Conservation (phyloP, 1,140 invertebrate species). For the Vanessa atalanta region DNA sequence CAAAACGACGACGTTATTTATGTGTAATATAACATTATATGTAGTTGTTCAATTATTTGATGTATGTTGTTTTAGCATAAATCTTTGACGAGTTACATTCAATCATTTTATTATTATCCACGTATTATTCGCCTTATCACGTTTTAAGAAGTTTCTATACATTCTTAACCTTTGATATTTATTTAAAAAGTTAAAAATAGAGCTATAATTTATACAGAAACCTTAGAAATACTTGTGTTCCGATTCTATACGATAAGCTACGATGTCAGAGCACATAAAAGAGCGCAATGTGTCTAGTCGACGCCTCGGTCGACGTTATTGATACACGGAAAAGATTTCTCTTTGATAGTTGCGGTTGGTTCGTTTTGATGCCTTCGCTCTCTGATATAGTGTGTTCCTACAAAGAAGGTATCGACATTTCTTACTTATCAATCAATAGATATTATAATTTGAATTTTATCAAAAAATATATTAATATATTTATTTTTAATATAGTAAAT, state of each 20-base stretch:
- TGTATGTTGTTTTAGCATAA: too few species aligned
- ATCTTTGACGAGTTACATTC: too few species aligned
- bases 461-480: too few species aligned
- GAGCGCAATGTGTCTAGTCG: slow-evolving; percentile 62
- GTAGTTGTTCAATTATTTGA: too few species aligned
- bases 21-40: too few species aligned
- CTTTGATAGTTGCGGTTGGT: slow-evolving; percentile 80
- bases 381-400: slow-evolving; percentile 15
- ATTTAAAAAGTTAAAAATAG: background rate
- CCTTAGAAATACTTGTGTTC: slow-evolving; percentile 21
- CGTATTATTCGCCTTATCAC: too few species aligned
- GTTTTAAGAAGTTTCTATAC: too few species aligned
- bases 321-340: slow-evolving; percentile 82
- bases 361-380: slow-evolving; percentile 70
- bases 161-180: background rate
- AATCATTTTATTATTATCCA: too few species aligned
- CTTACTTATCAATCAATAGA: background rate
- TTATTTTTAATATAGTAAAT: too few species aligned
- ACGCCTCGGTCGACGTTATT: slow-evolving; percentile 74
- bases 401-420: slow-evolving; percentile 7
- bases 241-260: slow-evolving; percentile 34
- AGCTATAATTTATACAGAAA: background rate
- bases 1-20: too few species aligned
- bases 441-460: background rate
- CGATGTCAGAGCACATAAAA: slow-evolving; percentile 45